Conservation (phyloP, 92 coral and sea anemone genomes). For the Parazoanthus darwini region DNA sequence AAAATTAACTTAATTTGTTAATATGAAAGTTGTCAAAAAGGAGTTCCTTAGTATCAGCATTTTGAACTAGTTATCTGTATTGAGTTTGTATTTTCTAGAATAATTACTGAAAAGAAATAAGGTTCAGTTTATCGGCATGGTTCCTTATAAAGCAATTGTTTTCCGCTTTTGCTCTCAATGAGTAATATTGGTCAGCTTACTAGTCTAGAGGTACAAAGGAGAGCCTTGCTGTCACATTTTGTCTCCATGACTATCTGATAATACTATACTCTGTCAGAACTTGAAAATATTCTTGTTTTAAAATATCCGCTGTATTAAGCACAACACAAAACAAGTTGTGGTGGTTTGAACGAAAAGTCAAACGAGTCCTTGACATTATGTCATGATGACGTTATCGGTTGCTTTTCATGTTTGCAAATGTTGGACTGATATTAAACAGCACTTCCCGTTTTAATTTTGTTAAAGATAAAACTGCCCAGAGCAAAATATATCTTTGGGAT, state of each 20-base stretch:
- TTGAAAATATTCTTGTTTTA: not conserved
- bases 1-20: no score
- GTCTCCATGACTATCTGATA: not conserved
- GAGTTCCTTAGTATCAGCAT: not conserved
- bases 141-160: constrained; percentile 9
- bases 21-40: not conserved
- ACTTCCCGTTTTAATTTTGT: constrained; percentile 8
- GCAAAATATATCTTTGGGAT: not conserved
- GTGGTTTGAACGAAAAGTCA: not conserved
- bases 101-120: not conserved
- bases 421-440: constrained; percentile 2
- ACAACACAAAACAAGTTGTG: not conserved
- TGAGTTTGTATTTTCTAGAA: not conserved
- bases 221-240: not conserved
- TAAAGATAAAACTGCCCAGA: constrained; percentile 16
- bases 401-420: not conserved
- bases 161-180: not conserved
- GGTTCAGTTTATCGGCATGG: not conserved
- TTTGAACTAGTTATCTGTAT: not conserved
- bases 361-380: not conserved
- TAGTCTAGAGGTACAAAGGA: not conserved
- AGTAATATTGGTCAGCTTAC: not conserved
- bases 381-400: constrained; percentile 3
- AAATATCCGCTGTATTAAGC: not conserved
- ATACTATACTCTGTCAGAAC: not conserved